Evolutionary conservation across 1,140 invertebrate species (phyloP).

Genomic region (Panulirus ornatus): DNA sequence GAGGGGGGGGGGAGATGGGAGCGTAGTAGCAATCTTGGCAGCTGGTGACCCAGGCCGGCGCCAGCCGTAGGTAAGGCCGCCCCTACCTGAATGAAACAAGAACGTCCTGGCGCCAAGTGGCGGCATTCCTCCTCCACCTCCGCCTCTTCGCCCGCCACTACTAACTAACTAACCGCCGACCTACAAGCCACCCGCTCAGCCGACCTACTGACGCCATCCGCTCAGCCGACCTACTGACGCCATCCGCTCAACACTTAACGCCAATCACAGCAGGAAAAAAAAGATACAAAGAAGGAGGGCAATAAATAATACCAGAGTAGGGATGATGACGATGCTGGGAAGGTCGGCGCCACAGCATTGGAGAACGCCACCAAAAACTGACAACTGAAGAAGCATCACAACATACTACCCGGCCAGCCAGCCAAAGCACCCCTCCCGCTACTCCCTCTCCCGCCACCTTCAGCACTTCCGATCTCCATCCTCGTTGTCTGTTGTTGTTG

Average conservation of each 20-base stretch:
- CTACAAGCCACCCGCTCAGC: slow-evolving; percentile 11
- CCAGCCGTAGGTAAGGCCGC: slow-evolving; percentile 63
- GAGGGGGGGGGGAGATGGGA: background rate
- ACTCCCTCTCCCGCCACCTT: background rate
- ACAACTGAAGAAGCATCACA: background rate
- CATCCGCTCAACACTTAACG: slow-evolving; percentile 25
- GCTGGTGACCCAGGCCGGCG: slow-evolving; percentile 57
- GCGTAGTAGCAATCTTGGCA: slow-evolving; percentile 50
- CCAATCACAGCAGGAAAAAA: slow-evolving; percentile 14
- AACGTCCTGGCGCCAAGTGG: slow-evolving; percentile 61
- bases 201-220: slow-evolving; percentile 29
- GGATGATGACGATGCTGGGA: too few species aligned
- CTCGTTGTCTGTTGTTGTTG: too few species aligned
- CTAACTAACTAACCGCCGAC: too few species aligned
- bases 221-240: slow-evolving; percentile 32
- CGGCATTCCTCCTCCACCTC: slow-evolving; percentile 44
- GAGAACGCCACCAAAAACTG: background rate
- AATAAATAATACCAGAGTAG: slow-evolving; percentile 5
- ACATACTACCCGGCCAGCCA: background rate
- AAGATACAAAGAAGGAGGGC: too few species aligned
- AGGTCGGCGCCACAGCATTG: slow-evolving; percentile 2
- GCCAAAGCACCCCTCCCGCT: too few species aligned
- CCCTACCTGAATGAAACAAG: slow-evolving; percentile 72
- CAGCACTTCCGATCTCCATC: too few species aligned
- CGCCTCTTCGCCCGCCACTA: background rate